Evolutionary conservation across 2,888 invertebrate genomes (phyloP), one percentile per base, ranked within the genome.

Genomic region (Zygaena filipendulae): DNA sequence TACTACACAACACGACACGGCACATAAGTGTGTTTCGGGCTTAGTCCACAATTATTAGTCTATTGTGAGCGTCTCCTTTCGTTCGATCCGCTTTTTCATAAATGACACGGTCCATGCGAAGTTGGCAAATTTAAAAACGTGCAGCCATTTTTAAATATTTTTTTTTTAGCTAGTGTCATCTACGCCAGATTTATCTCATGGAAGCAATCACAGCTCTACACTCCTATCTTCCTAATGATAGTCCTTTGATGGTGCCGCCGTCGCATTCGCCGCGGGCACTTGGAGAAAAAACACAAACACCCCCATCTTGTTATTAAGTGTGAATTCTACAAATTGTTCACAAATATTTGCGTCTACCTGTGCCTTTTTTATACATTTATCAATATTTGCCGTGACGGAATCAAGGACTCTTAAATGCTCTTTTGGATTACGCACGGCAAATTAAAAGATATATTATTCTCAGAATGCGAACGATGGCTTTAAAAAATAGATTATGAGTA

Each of bases 331-430:
- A 74, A 74, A 75, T 69, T 63, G 74, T 70, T 75, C 75, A 64
- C 72, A 79, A 77, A 79, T 77, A 77, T 79, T 79, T 77, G 75
- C 68, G 62, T 64, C 79, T 77, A 77, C 77, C 77, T 75, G 77
- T 55, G 57, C 47, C 47, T 64, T 67, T 68, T 72, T 66, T 59
- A 54, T 49, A 35, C 59, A 61, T 64, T 62, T 57, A 57, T 61
- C 53, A n/a, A 62, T 56, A 68, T 70, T 67, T 61, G 57, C 61
- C 70, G 66, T 69, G 64, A 66, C 64, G 40, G 53, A 59, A 64
- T 62, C 63, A 62, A 62, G 61, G 66, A 63, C 54, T 55, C 52
- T 51, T 64, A 63, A 69, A 64, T 50, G 53, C 47, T 60, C 50
- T n/a, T n/a, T 46, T 39, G 56, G 61, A 74, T 71, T 67, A 55